These are phyloP conservation scores for Yponomeuta evonymella DNA, from an alignment of 2,888 invertebrate species.

Conservation along the genomic window DNA sequence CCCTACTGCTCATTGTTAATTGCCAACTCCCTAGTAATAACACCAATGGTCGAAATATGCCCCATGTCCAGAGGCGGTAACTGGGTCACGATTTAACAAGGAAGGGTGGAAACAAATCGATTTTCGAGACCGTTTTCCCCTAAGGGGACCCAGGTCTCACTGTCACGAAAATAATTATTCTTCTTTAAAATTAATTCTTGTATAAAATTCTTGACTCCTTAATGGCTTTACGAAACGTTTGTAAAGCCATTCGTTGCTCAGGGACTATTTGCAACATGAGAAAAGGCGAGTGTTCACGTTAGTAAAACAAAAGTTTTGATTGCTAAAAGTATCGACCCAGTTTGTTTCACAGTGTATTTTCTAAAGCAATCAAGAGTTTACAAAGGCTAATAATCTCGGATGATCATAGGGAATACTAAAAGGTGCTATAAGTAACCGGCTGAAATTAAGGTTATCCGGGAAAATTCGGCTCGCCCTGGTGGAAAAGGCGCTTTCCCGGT, in stretches of 20 bases:
- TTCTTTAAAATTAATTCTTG: too few relatives aligned
- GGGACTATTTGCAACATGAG: too few relatives aligned
- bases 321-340: not conserved
- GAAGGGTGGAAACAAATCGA: constrained; percentile 26
- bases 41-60: constrained; percentile 37
- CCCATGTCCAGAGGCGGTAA: constrained; percentile 37
- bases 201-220: constrained; percentile 10
- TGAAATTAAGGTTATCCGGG: constrained; percentile 44
- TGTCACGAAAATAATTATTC: constrained; percentile 15
- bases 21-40: not conserved
- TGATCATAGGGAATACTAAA: not conserved
- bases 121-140: constrained; percentile 14
- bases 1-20: not conserved
- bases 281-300: too few relatives aligned
- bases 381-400: not conserved
- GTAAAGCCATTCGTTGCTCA: too few relatives aligned
- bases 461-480: constrained; percentile 38
- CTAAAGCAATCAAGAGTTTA: not conserved
- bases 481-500: constrained; percentile 48
- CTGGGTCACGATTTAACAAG: constrained; percentile 39
- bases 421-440: constrained; percentile 22
- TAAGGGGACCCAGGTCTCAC: not conserved
- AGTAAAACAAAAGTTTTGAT: not conserved
- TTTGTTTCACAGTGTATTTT: not conserved
- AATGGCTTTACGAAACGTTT: not conserved